Evolutionary conservation across 2,113 vertebrate species (phyloP).

Genomic region (Saimiri boliviensis): DNA sequence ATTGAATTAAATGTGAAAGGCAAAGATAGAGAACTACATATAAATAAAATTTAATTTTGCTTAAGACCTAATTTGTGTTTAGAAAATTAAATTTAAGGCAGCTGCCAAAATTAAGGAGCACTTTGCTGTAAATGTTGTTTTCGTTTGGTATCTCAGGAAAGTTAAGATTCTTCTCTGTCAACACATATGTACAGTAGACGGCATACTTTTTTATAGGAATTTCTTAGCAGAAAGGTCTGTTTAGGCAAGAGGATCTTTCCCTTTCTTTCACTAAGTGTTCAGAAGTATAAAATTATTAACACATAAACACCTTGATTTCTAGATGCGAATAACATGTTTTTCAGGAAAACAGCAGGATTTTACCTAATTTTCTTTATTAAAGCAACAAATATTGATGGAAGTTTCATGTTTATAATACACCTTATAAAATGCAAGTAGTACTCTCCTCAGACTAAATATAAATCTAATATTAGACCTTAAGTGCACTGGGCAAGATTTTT

Average conservation of each 20-base stretch:
- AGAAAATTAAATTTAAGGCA: conserved; percentile 3
- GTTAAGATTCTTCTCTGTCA: background rate
- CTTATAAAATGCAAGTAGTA: background rate
- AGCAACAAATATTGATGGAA: background rate
- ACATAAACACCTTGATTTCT: background rate
- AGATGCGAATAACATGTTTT: background rate
- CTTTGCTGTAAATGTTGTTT: background rate
- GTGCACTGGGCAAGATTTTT: background rate
- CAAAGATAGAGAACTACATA: background rate
- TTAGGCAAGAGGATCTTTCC: background rate
- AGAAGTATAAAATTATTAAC: background rate
- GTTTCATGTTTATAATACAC: background rate
- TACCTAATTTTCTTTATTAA: background rate
- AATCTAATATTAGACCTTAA: background rate
- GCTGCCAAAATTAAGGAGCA: background rate
- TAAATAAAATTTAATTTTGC: conserved; percentile 12
- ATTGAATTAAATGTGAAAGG: background rate
- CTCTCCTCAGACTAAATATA: background rate
- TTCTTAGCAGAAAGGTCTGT: background rate
- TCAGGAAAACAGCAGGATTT: background rate
- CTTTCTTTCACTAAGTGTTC: background rate
- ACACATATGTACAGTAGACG: background rate
- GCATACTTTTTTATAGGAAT: background rate
- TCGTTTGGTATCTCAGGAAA: background rate
- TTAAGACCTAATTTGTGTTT: background rate